Conservation (phyloP, 2,888 invertebrate genomes). For the Leptinotarsa haldemani region DNA sequence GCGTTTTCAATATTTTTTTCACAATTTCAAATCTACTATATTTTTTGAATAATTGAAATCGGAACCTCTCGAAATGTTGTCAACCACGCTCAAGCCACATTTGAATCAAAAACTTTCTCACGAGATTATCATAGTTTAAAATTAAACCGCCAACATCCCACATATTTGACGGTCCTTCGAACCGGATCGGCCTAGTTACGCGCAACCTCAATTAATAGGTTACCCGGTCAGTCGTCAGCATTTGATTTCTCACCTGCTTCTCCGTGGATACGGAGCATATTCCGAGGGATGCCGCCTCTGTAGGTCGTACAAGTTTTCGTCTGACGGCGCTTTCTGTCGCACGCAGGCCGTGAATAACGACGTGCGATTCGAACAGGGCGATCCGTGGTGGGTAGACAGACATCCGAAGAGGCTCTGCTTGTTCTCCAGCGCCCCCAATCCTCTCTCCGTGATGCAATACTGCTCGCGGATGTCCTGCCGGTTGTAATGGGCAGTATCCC, state of each 20-base stretch:
- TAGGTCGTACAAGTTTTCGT: constrained; percentile 81
- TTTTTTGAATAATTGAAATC: no score
- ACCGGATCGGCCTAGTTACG: neutral
- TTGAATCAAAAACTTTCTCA: no score
- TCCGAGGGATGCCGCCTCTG: constrained; percentile 70
- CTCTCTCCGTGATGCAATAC: constrained; percentile 87
- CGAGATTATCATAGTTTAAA: no score
- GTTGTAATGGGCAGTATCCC: constrained; percentile 76
- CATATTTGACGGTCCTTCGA: neutral
- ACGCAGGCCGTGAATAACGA: constrained; percentile 86
- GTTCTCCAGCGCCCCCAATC: constrained; percentile 78
- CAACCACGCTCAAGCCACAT: no score
- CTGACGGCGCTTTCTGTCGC: constrained; percentile 85
- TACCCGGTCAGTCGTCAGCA: constrained; percentile 1
- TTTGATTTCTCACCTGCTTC: constrained; percentile 69
- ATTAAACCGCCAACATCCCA: neutral
- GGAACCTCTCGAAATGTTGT: no score
- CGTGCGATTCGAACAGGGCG: constrained; percentile 74
- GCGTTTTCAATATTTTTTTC: no score
- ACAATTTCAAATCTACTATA: no score
- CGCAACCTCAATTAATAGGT: neutral
- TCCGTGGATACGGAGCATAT: constrained; percentile 84
- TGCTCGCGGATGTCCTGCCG: constrained; percentile 92
- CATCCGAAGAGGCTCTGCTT: constrained; percentile 80
- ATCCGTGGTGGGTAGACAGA: constrained; percentile 80